Conservation (phyloP, 2,797 vertebrate genomes). For the Aulostomus chinensis region DNA sequence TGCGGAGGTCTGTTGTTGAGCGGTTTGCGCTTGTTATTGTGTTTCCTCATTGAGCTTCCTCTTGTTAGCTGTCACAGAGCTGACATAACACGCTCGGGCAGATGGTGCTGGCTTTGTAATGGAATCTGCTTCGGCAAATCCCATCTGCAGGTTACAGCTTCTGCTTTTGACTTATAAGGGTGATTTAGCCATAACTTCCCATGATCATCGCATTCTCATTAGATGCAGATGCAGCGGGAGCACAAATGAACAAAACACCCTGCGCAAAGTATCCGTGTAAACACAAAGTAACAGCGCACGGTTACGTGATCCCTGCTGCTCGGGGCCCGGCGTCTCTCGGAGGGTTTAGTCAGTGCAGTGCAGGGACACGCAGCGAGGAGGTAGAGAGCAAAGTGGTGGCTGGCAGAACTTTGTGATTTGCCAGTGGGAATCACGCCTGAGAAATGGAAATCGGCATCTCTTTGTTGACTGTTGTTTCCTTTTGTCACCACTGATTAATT, state of each 20-base stretch:
- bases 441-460: conserved; percentile 73
- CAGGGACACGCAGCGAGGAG: conserved; percentile 53
- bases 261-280: conserved; percentile 57
- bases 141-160: too few species aligned
- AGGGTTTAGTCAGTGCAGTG: conserved; percentile 64
- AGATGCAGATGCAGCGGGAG: too few species aligned
- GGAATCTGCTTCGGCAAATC: too few species aligned
- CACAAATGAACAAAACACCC: conserved; percentile 60
- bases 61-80: too few species aligned
- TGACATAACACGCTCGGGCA: too few species aligned
- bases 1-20: conserved; percentile 41
- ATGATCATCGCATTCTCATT: too few species aligned
- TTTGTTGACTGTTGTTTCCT: conserved; percentile 83
- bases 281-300: conserved; percentile 58
- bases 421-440: conserved; percentile 73
- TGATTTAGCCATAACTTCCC: too few species aligned
- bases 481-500: conserved; percentile 85
- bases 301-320: conserved; percentile 56
- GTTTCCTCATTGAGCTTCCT: conserved; percentile 52
- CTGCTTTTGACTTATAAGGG: too few species aligned
- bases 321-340: conserved; percentile 53
- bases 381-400: conserved; percentile 62
- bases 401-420: conserved; percentile 72
- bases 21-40: conserved; percentile 64
- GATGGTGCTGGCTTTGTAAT: too few species aligned